Base-by-base conservation (phyloP, 2,113 vertebrate species). In the Solea solea region DNA sequence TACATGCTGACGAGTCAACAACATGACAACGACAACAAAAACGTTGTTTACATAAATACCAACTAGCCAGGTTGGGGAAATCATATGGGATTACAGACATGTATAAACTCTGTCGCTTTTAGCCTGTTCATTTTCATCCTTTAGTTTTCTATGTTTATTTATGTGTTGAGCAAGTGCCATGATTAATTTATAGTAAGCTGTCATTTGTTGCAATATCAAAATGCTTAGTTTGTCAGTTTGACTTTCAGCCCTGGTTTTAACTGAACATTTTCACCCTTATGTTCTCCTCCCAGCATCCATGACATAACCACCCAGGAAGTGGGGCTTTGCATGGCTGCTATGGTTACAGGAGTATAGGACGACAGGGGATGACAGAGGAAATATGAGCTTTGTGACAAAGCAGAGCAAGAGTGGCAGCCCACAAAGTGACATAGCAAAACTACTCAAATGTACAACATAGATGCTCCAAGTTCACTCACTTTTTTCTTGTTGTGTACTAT, bases 271-370 rank as follows among this genome's bases (percentile, higher is more conserved):
- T 60, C 16, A 55, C 3, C 28, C 46, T 12, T 14, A 27, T 45
- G 67, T 78, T 76, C 77, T 76, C 76, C 50, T 81, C 48, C 62
- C 12, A 28, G 59, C 48, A 62, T 57, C 50, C 76, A 71, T 86
- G 82, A 87, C 83, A 88, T 87, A 89, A 88, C 60, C 71, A 78
- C 72, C 62, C 46, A 83, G 64, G 80, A 89, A 90, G 75, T 85
- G 70, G 75, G 64, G 64, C 62, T 80, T 87, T 83, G 77, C 85
- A 69, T 80, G 62, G 84, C 72, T 89, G 87, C 83, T 76, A 89
- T 78, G 60, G 87, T 86, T 86, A 93, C 82, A 74, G 41, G 56
- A 91, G 80, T 42, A 72, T 61, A 78, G 66, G 65, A 79, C 78
- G 62, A 84, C 82, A 77, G 68, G 68, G 34, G 34, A 34, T 34